These are phyloP conservation scores for Dromaius novaehollandiae DNA, from an alignment of 2,113 vertebrate species.

Conservation along the genomic window DNA sequence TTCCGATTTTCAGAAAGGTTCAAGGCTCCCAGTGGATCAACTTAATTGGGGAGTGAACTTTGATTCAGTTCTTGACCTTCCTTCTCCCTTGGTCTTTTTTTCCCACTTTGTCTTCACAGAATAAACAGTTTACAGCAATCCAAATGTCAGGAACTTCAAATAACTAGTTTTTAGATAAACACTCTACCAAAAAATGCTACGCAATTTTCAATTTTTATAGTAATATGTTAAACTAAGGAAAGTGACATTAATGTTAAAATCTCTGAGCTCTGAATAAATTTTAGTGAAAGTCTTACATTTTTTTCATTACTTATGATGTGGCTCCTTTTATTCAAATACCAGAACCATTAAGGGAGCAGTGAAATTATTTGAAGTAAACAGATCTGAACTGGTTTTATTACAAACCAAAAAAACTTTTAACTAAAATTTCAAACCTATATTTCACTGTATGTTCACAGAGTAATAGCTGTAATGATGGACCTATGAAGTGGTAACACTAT, in stretches of 20 bases:
- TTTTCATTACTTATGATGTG: accelerated
- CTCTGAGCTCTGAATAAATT: not conserved
- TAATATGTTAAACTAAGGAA: not conserved
- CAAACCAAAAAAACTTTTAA: not conserved
- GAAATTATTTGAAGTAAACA: not conserved
- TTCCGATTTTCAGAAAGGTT: not conserved
- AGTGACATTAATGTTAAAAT: not conserved
- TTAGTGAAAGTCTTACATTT: not conserved
- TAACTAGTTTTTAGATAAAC: not conserved
- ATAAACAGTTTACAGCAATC: not conserved
- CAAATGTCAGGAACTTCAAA: not conserved
- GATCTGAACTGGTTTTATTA: not conserved
- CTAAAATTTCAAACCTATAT: not conserved
- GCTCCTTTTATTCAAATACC: not conserved
- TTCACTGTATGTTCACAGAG: not conserved
- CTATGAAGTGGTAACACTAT: not conserved
- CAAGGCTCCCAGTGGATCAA: not conserved
- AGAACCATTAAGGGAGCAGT: not conserved
- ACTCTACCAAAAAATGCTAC: not conserved
- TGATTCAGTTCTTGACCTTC: not conserved
- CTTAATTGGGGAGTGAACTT: not conserved
- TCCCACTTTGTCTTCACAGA: not conserved
- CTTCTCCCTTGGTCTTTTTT: not conserved
- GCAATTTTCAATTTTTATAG: not conserved
- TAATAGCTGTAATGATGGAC: not conserved